Conservation (phyloP, 1,140 invertebrate genomes). For the Batillaria attramentaria region DNA sequence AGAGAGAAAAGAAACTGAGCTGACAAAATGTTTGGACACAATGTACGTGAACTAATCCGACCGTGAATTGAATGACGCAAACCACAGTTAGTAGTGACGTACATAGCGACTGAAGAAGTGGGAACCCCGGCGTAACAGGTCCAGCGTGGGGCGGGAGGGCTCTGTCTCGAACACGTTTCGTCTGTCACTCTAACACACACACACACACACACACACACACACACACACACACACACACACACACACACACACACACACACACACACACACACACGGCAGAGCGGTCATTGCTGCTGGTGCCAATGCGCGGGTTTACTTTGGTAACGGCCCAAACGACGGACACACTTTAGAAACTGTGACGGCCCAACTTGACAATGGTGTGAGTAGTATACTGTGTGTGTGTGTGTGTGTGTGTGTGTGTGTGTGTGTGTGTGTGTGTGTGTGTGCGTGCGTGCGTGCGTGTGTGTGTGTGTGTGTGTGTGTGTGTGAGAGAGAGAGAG, state of each 20-base stretch:
- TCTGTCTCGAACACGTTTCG: constrained; percentile 34
- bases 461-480: not conserved
- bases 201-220: not conserved
- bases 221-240: constrained; percentile 8
- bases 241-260: not conserved
- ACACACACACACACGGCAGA: not conserved
- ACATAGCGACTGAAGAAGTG: constrained; percentile 16
- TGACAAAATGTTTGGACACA: no score
- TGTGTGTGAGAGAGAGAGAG: no score
- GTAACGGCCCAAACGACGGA: no score
- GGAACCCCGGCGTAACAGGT: constrained; percentile 14
- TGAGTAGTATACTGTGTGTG: no score
- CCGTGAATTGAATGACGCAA: not conserved
- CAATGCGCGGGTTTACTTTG: no score
- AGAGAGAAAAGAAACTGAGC: no score
- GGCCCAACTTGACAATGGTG: no score
- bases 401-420: constrained; percentile 1
- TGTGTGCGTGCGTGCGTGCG: not conserved
- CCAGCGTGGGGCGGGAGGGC: constrained; percentile 26
- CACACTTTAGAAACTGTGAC: not conserved
- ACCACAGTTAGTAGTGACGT: not conserved
- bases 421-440: not conserved
- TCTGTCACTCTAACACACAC: constrained; percentile 31
- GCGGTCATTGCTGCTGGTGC: no score
- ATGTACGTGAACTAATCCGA: not conserved